Evolutionary conservation across 2,888 invertebrate species (phyloP), one percentile per base, ranked within the genome.

Genomic region (Ligdia adustata): DNA sequence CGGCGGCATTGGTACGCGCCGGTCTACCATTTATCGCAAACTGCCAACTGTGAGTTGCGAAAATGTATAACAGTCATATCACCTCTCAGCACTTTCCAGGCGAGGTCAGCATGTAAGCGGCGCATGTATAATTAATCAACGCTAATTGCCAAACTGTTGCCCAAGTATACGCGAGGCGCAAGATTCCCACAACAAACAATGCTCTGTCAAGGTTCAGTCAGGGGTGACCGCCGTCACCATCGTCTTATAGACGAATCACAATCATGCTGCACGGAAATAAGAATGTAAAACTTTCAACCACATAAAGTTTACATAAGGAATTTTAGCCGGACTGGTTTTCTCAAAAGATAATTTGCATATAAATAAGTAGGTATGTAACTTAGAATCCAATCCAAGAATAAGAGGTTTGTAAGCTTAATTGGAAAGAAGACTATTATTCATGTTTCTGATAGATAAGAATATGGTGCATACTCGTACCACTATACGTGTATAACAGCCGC

Each of bases 141-240:
- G 34, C 38, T 53, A 55, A 57, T 55, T 60, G 49, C 34, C 29
- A 43, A 46, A 51, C 57, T 43, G 48, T 38, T 49, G 48, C 54
- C 52, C 48, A 56, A 45, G 44, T 44, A 27, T 43, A n/a, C n/a
- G n/a, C 6, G 4, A n/a, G 1, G 22, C 40, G 48, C 29, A 49
- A 46, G 35, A 32, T 53, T 52, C 53, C 45, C 57, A 52, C 51
- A 53, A 26, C 16, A 33, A 26, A 53, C 52, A 55, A 53, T 55
- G 50, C 54, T 54, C 53, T 54, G 52, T 52, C 50, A 54, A 54
- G 55, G 57, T 48, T 54, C 43, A 49, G 44, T 54, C 43, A 49
- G 44, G 54, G 55, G 45, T 56, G 48, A 46, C 43, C 42, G 31
- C 13, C 39, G 16, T 24, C 7, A 41, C 18, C 9, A 12, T 13